Evolutionary conservation across 2,113 vertebrate genomes (phyloP), one percentile per base, ranked within the genome.

Genomic region (Nesoenas mayeri): DNA sequence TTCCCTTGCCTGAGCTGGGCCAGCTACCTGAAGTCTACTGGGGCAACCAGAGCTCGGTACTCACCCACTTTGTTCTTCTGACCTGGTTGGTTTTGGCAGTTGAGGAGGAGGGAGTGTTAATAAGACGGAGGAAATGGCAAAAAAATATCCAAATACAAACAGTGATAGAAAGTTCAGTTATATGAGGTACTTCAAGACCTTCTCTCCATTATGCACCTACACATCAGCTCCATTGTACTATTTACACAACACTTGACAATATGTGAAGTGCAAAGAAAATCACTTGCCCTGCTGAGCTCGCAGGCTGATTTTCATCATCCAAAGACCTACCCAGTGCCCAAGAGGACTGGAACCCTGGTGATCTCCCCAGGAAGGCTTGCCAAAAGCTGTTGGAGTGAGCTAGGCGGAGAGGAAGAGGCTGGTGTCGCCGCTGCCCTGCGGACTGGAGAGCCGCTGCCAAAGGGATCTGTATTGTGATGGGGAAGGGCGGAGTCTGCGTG

Each of bases 401-500:
- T 7, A 5, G 69, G 34, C 15, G 11, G n/a, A 48, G 67, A 91
- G 42, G 66, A 82, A n/a, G 69, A 54, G 36, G 14, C 36, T 66
- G 83, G 31, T 58, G 42, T 7, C 36, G 21, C 53, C 1, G 0
- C 50, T 51, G 66, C 88, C 79, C 54, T 72, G 71, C 51, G 73
- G 67, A 34, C 58, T n/a, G 85, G 69, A 67, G 92, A 94, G 57
- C 79, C 0, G 4, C 90, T 84, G 93, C 75, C 62, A 42, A 36
- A 80, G 64, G 74, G 88, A 96, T 92, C 73, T 9, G 38, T n/a
- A 57, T 84, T 86, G 50, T 70, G 88, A 83, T 91, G 66, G 79
- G 77, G 78, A 89, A 92, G 89, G 96, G 96, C 97, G 96, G 96
- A 91, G 96, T 79, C 61, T 64, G 19, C 44, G 5, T 44, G 2